Percentiles rank a stretch among this genome's conserved stretches.
Evolutionary conservation across 2,797 vertebrate genomes (phyloP).

Genomic region (Coreius guichenoti): DNA sequence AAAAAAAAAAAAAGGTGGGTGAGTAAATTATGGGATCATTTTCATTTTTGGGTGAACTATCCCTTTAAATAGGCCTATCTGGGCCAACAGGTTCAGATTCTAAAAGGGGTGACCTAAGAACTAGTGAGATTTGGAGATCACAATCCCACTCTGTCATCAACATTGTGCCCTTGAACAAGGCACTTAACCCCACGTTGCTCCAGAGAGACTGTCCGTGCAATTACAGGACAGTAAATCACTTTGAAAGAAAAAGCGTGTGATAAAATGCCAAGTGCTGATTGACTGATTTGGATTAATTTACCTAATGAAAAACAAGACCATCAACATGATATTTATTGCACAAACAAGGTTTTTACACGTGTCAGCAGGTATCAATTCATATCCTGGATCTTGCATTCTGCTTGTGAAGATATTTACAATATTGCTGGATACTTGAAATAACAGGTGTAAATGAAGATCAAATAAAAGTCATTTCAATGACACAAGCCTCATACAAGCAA

Average conservation of each 20-base stretch:
- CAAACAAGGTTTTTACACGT: slow-evolving; percentile 24
- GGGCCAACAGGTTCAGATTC: background rate
- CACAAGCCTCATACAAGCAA: slow-evolving; percentile 2
- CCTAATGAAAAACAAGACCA: slow-evolving; percentile 50
- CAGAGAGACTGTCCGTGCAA: slow-evolving; percentile 8
- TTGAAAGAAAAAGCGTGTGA: slow-evolving; percentile 35
- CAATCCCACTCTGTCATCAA: background rate
- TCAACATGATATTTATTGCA: slow-evolving; percentile 23
- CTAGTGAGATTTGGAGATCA: slow-evolving; percentile 29
- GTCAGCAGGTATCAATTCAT: slow-evolving; percentile 44
- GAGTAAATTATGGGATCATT: too few species aligned
- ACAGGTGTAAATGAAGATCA: slow-evolving; percentile 36
- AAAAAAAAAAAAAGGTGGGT: too few species aligned
- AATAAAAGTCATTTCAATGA: slow-evolving; percentile 39
- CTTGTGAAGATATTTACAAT: slow-evolving; percentile 13
- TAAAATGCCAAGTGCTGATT: slow-evolving; percentile 50
- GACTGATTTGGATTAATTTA: slow-evolving; percentile 54
- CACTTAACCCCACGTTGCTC: slow-evolving; percentile 40
- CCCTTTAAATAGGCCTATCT: background rate
- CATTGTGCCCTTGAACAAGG: slow-evolving; percentile 24
- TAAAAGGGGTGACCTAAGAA: slow-evolving; percentile 11
- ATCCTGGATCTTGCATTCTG: slow-evolving; percentile 22
- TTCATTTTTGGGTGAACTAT: too few species aligned
- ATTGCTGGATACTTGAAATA: slow-evolving; percentile 20
- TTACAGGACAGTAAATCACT: slow-evolving; percentile 34